Conservation (phyloP, 2,113 vertebrate genomes). For the Hiodon tergisus region DNA sequence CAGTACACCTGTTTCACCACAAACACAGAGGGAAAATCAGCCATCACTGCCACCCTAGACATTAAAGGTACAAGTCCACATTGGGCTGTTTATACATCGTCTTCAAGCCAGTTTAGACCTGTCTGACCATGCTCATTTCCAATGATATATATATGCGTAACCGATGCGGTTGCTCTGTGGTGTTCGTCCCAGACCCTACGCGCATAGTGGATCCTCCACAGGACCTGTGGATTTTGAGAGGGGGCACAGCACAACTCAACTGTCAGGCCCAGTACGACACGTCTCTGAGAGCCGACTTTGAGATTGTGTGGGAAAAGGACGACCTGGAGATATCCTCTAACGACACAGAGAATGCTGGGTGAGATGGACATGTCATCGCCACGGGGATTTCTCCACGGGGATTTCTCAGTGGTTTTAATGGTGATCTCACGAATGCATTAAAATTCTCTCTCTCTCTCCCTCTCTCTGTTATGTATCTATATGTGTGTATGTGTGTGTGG, state of each 20-base stretch:
- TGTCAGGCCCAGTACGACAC: conserved; percentile 77
- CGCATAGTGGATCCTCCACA: conserved; percentile 66
- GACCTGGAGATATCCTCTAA: conserved; percentile 65
- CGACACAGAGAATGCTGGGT: conserved; percentile 72
- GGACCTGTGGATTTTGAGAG: conserved; percentile 68
- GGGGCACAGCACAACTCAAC: conserved; percentile 67
- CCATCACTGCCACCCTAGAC: conserved; percentile 71
- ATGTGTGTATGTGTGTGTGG: conserved; percentile 14
- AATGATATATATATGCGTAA: conserved; percentile 9
- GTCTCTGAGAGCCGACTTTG: conserved; percentile 74
- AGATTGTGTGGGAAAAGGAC: conserved; percentile 83
- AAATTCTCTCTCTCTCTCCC: not conserved
- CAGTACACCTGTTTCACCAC: conserved; percentile 78
- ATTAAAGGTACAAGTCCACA: conserved; percentile 71
- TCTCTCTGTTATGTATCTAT: not conserved
- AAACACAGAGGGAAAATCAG: conserved; percentile 74
- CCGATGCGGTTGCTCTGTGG: conserved; percentile 24
- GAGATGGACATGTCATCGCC: conserved; percentile 22
- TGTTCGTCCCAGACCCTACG: conserved; percentile 74
- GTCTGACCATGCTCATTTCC: conserved; percentile 21
- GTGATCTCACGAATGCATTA: not conserved
- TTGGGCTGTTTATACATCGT: not conserved
- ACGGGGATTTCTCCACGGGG: conserved; percentile 5
- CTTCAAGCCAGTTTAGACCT: conserved; percentile 11
- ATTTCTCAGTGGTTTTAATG: not conserved